Evolutionary conservation across 1,140 invertebrate species (phyloP), one percentile per base, ranked within the genome.

Genomic region (Saccostrea glomerata): DNA sequence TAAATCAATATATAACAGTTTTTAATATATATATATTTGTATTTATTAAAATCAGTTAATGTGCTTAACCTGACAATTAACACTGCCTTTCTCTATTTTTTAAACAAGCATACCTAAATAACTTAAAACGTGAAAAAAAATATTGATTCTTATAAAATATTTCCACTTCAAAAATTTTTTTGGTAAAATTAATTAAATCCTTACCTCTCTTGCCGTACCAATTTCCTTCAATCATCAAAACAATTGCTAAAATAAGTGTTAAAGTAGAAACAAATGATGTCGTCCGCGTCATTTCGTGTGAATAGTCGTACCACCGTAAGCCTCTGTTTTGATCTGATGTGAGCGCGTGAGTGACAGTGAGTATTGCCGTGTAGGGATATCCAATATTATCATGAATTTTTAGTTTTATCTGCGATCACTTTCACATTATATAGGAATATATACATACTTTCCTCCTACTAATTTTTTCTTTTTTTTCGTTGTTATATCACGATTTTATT

Each of bases 121-220:
- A 13, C 9, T 13, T 20, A 2, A 60, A 60, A 60, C 15, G 11
- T 60, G 15, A 20, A 17, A 15, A 60, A n/a, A 36, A 36, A 63
- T n/a, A 20, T 17, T 17, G 58, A 17, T 63, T 63, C n/a, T 47
- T 6, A 7, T 47, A 6, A 47, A 47, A 47, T 47, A 47, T 47
- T 47, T 6, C 47, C 47, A 47, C 9, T 47, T 47, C 47, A 47
- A 9, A 47, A 47, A 47, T 5, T 47, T 47, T 47, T 47, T 47
- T 47, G 5, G 5, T 47, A 9, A 77, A 73, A 55, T 20, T 82
- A 3, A 7, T 55, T 7, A 23, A 9, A 47, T 47, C 83, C 90
- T 77, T 90, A 93, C 92, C 92, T 91, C 92, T 89, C 87, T 93
- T 93, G 77, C 92, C 92, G 73, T 93, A 93, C 92, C 92, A 93